Conservation (phyloP, 2,113 vertebrate genomes). For the Chionis minor region DNA sequence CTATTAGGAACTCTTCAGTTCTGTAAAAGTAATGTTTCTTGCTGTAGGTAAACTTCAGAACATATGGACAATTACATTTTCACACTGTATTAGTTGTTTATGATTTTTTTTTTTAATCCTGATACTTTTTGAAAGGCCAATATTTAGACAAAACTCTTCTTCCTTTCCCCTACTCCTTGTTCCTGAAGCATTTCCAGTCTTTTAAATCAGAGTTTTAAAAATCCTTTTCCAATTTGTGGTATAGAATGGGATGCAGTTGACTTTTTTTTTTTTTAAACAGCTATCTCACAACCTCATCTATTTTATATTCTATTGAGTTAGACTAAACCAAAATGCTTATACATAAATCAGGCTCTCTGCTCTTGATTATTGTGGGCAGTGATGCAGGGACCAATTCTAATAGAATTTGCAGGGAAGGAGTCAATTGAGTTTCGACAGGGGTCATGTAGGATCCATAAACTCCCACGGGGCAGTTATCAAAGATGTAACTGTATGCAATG, state of each 20-base stretch:
- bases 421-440: conserved; percentile 55
- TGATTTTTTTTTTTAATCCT: not conserved
- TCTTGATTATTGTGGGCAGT: conserved; percentile 45
- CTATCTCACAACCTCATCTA: not conserved
- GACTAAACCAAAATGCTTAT: conserved; percentile 1
- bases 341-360: not conserved
- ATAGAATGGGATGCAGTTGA: not conserved
- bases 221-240: not conserved
- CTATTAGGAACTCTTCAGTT: not conserved
- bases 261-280: not conserved
- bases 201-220: not conserved
- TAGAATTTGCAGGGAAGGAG: conserved; percentile 50
- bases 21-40: not conserved
- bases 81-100: not conserved
- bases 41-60: not conserved
- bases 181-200: not conserved
- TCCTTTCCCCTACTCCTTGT: not conserved
- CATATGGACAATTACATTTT: not conserved
- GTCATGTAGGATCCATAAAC: conserved; percentile 48
- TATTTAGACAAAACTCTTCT: not conserved
- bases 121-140: not conserved
- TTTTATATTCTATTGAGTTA: conserved; percentile 9
- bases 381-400: conserved; percentile 52
- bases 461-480: conserved; percentile 3
- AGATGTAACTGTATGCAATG: conserved; percentile 23